Conservation (phyloP, 2,113 vertebrate species). For the Rhynchopsitta pachyrhyncha region DNA sequence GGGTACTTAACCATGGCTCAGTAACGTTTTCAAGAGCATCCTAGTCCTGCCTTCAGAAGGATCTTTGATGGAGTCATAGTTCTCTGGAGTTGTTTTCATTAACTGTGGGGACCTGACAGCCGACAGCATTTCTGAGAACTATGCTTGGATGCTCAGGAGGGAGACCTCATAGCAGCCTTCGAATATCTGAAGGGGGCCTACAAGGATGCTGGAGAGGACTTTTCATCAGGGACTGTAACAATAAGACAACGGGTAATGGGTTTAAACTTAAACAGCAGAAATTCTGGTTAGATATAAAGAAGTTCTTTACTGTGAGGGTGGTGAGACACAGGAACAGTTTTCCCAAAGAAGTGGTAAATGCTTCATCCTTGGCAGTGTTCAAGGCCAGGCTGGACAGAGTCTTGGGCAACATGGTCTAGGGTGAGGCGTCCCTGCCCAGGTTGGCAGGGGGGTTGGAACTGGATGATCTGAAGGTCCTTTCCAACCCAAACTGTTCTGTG, state of each 20-base stretch:
- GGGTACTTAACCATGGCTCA: not conserved
- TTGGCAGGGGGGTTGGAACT: not conserved
- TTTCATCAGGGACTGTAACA: not conserved
- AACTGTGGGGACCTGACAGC: not conserved
- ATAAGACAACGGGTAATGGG: not conserved
- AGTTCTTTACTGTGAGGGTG: not conserved
- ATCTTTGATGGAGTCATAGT: not conserved
- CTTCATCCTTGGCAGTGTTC: not conserved
- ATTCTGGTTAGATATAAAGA: not conserved
- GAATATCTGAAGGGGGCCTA: not conserved
- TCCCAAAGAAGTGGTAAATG: not conserved
- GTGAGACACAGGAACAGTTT: not conserved
- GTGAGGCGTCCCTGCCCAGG: not conserved
- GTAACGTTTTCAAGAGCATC: not conserved
- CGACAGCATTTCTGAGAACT: not conserved
- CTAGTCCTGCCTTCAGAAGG: not conserved
- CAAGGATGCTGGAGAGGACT: not conserved
- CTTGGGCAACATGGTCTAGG: not conserved
- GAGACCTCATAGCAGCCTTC: not conserved
- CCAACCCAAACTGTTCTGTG: not conserved
- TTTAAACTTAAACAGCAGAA: not conserved
- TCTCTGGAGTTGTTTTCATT: not conserved
- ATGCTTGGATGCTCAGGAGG: not conserved
- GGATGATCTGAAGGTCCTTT: not conserved
- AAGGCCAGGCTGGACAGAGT: not conserved